Conservation (phyloP, 2,113 vertebrate species). For the Zeus faber region DNA sequence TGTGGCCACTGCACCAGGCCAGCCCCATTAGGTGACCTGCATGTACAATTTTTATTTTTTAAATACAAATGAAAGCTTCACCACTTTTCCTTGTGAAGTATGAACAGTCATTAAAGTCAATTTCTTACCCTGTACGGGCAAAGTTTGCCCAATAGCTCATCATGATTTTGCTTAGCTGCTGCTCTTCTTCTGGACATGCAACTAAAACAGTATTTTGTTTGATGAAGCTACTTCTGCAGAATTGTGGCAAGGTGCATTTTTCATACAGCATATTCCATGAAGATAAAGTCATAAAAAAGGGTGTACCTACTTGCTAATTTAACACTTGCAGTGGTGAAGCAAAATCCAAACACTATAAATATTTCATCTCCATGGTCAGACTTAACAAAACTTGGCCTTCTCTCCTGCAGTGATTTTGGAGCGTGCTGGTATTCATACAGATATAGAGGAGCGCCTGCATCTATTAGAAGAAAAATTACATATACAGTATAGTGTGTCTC, state of each 20-base stretch:
- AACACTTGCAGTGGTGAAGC: constrained; percentile 71
- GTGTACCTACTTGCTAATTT: constrained; percentile 39
- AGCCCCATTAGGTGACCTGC: constrained; percentile 69
- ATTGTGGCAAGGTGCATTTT: too few relatives aligned
- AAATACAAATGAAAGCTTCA: too few relatives aligned
- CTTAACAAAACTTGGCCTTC: constrained; percentile 77
- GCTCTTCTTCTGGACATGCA: constrained; percentile 58
- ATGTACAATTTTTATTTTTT: not conserved
- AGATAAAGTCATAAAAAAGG: too few relatives aligned
- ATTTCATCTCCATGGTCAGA: constrained; percentile 84
- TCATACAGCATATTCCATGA: not conserved
- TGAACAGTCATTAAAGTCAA: too few relatives aligned
- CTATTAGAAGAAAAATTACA: constrained; percentile 28
- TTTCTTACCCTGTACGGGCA: constrained; percentile 72
- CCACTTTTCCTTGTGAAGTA: too few relatives aligned
- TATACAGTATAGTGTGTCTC: not conserved
- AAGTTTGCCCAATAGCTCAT: constrained; percentile 80
- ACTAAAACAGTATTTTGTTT: constrained; percentile 35
- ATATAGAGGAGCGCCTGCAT: constrained; percentile 76
- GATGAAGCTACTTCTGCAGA: too few relatives aligned
- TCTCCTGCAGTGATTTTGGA: constrained; percentile 32
- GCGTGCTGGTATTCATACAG: constrained; percentile 85
- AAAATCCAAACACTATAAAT: constrained; percentile 76
- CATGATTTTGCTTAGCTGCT: constrained; percentile 54
- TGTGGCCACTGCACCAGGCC: constrained; percentile 67